These are phyloP conservation scores for Ichneumoninae sp. DNA, from an alignment of 2,888 invertebrate species.

Conservation along the genomic window DNA sequence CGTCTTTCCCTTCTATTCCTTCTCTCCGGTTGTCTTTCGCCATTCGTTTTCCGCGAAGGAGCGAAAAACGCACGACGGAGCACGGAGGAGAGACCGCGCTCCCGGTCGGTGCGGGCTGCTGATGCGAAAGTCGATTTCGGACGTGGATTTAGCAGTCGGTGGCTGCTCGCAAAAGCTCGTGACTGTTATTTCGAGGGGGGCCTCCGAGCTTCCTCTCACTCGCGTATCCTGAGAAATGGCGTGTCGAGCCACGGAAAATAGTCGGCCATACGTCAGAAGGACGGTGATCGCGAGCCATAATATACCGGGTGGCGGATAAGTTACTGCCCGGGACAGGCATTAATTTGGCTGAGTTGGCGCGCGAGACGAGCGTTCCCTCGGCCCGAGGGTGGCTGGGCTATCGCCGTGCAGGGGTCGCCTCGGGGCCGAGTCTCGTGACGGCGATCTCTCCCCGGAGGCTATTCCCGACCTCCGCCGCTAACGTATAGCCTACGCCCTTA, in stretches of 20 bases:
- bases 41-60: conserved; percentile 24
- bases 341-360: conserved; percentile 80
- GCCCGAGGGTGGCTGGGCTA: conserved; percentile 24
- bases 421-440: conserved; percentile 53
- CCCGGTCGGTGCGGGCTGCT: background rate
- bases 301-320: conserved; percentile 66
- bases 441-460: conserved; percentile 80
- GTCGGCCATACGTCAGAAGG: conserved; percentile 57
- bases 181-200: conserved; percentile 41
- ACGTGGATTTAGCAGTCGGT: conserved; percentile 30
- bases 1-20: background rate
- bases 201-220: background rate
- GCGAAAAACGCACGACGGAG: conserved; percentile 32
- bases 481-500: conserved; percentile 78
- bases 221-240: conserved; percentile 51
- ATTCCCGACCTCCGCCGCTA: conserved; percentile 74
- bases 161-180: conserved; percentile 3
- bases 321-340: conserved; percentile 79
- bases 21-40: background rate
- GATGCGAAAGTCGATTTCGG: conserved; percentile 43
- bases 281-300: conserved; percentile 69
- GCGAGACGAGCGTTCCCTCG: conserved; percentile 70
- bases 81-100: background rate
- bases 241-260: conserved; percentile 42
- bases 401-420: conserved; percentile 28